Evolutionary conservation across 2,888 invertebrate genomes (phyloP), one percentile per base, ranked within the genome.

Genomic region (Lampropteryx suffumata): DNA sequence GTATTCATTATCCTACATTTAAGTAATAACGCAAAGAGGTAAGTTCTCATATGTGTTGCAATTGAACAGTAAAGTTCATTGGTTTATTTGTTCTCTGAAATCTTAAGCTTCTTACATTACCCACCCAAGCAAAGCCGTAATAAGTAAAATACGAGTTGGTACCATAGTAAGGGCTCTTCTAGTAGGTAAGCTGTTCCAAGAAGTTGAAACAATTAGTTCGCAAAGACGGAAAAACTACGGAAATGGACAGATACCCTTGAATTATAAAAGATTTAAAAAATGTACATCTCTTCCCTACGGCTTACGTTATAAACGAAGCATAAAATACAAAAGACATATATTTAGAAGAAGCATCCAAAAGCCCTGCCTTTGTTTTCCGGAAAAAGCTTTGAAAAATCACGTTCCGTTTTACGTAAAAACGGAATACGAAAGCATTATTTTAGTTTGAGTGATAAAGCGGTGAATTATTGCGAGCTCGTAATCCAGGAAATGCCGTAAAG

Each of bases 371-470:
- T 29, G n/a, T 26, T 50, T 39, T 33, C 27, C 24, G 49, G 36
- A 50, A 49, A 48, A 43, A 33, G 28, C 30, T 37, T 37, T 41
- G 30, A 32, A 33, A 42, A 46, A 46, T 42, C 42, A 37, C 46
- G 44, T 50, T 44, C 39, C 34, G 34, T 44, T 50, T 29, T 29
- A 42, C 51, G 39, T 24, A 12, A 35, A 50, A 44, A 35, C 26
- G 36, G 36, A 48, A 50, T 27, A 28, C 39, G 42, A 24, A 39
- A 42, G 61, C 63, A 70, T 73, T 68, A 70, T 67, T 62, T 67
- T 65, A 67, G 71, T 69, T 73, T 71, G 67, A 68, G 69, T 59
- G 69, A 71, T 77, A 76, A 76, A 76, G 65, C 64, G 37, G 44
- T 67, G 65, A 76, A 68, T 72, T 74, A 72, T 71, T 65, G 57